A percentile compares a stretch with the other conserved stretches of the same genome.
Conservation (phyloP, 2,888 invertebrate genomes). For the Lymantria dispar region DNA sequence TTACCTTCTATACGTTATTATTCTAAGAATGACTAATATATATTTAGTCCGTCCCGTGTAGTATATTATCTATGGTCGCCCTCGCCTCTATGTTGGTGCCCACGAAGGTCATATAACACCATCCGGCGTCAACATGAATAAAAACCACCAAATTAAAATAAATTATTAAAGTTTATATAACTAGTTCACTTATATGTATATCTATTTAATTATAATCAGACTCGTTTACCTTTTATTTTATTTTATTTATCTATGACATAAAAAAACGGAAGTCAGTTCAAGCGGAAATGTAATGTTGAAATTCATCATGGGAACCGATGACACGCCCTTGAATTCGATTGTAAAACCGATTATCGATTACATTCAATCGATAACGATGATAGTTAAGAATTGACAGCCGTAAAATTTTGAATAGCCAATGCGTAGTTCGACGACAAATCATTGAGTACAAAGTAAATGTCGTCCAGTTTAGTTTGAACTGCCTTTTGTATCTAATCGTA, state of each 20-base stretch:
- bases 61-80: too few relatives aligned
- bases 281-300: constrained; percentile 34
- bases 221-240: background rate
- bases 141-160: too few relatives aligned
- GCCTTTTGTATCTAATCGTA: constrained; percentile 5
- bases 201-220: background rate
- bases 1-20: too few relatives aligned
- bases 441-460: constrained; percentile 12
- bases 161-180: too few relatives aligned
- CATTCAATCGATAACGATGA: constrained; percentile 32
- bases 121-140: too few relatives aligned
- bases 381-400: constrained; percentile 25
- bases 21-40: too few relatives aligned
- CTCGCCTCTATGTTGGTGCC: too few relatives aligned
- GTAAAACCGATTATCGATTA: constrained; percentile 32
- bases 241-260: constrained; percentile 12
- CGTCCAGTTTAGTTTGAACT: constrained; percentile 4
- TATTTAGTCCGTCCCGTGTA: too few relatives aligned
- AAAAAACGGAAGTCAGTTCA: constrained; percentile 34
- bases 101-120: too few relatives aligned
- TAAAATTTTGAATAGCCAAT: constrained; percentile 27
- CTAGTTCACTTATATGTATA: background rate
- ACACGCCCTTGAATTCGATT: constrained; percentile 44
- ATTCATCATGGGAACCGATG: constrained; percentile 42
- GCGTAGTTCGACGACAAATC: constrained; percentile 17